Evolutionary conservation across 2,113 vertebrate species (phyloP).

Genomic region (Silurus asotus): DNA sequence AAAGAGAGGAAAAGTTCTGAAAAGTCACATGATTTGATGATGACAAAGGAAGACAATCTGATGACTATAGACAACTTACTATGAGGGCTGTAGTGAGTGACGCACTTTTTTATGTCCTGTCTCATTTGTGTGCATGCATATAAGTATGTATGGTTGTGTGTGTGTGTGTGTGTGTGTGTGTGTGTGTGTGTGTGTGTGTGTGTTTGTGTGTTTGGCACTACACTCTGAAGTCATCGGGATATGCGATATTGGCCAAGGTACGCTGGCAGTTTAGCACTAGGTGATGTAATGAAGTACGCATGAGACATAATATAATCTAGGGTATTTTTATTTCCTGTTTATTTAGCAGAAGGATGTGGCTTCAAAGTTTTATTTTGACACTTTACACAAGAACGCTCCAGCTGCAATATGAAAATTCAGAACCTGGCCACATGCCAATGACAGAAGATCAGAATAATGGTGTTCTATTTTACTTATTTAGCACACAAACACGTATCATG

Average conservation of each 20-base stretch:
- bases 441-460: too few relatives aligned
- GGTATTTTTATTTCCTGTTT: too few relatives aligned
- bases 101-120: slow-evolving; percentile 6
- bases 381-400: too few relatives aligned
- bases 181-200: too few relatives aligned
- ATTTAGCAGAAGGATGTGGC: neutral
- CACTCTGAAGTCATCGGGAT: neutral
- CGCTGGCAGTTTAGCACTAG: neutral
- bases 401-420: too few relatives aligned
- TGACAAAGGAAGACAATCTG: slow-evolving; percentile 5
- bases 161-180: too few relatives aligned
- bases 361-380: too few relatives aligned
- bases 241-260: neutral
- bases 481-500: neutral
- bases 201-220: neutral
- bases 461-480: too few relatives aligned
- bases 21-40: neutral
- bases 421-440: too few relatives aligned
- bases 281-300: neutral
- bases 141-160: neutral
- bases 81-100: neutral
- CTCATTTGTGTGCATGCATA: neutral
- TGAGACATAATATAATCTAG: neutral
- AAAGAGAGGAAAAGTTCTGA: neutral
- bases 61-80: neutral